Base-by-base conservation (phyloP, 2,113 vertebrate species). In the Pelecanus crispus region DNA sequence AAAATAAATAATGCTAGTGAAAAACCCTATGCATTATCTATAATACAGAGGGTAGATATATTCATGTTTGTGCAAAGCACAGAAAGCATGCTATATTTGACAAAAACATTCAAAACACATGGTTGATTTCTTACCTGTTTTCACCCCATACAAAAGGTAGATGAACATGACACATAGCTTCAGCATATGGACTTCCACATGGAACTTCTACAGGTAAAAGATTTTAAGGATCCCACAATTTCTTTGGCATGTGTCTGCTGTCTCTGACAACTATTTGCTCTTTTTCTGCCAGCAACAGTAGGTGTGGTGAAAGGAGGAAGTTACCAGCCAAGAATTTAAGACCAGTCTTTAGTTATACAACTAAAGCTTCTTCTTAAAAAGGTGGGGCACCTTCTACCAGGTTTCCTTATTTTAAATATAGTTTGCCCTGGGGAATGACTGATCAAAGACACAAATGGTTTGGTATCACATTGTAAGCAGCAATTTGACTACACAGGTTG, bases 281-380 rank as follows among this genome's bases (percentile, higher is more conserved):
- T 34, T 55, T 47, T 82, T 81, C 81, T 52, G 68, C 66, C 10
- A 31, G 49, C 63, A 81, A 18, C 55, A 34, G 63, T 73, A 97
- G 93, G 97, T 94, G 95, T 92, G 94, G 96, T 96, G 94, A 95
- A 92, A 95, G 62, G 86, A 97, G 98, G 97, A 98, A 97, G 96
- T 94, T 95, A 74, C 84, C 18, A 79, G 92, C 59, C 70, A 74
- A 91, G 45, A 67, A 88, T 88, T 65, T 58, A 72, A 90, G 92
- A 87, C 59, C 7, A 36, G 66, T 68, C 88, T 86, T 83, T 24
- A 86, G 73, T 92, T 87, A 84, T 62, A 88, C 66, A 94, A 85
- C 70, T 31, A 42, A 65, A 90, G 52, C 96, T 96, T 81, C 97
- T 96, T 93, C 97, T 89, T 68, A 92, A 86, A 88, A 92, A 97